Evolutionary conservation across 2,888 invertebrate genomes (phyloP).

Genomic region (Pseudeuparius sepicola): DNA sequence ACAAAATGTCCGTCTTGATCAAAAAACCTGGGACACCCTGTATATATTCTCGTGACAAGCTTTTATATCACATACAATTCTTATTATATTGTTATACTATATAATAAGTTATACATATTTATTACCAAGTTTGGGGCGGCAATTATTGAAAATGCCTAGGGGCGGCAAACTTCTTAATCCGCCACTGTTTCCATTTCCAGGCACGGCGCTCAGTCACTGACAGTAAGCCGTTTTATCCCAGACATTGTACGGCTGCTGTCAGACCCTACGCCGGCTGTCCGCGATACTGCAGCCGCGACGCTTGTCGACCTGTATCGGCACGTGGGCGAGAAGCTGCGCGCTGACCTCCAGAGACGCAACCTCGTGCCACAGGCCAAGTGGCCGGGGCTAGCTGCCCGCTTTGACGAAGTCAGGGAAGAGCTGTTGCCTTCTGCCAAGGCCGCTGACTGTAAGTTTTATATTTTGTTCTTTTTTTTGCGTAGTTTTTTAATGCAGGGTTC

Average conservation of each 20-base stretch:
- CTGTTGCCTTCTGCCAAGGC: conserved; percentile 60
- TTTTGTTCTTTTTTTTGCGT: conserved; percentile 10
- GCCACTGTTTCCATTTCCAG: conserved; percentile 47
- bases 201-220: conserved; percentile 76
- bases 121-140: too few species aligned
- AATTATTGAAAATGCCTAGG: too few species aligned
- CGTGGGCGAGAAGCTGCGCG: conserved; percentile 78
- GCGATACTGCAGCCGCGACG: conserved; percentile 79
- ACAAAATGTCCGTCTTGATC: too few species aligned
- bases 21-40: too few species aligned
- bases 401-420: conserved; percentile 72
- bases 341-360: conserved; percentile 73
- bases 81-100: too few species aligned
- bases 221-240: conserved; percentile 72
- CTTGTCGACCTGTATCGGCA: conserved; percentile 86
- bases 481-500: too few species aligned
- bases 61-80: too few species aligned
- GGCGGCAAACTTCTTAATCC: too few species aligned
- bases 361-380: conserved; percentile 65
- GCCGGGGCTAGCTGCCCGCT: conserved; percentile 63
- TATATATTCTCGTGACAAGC: too few species aligned
- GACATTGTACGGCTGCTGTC: conserved; percentile 72
- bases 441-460: conserved; percentile 32
- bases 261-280: conserved; percentile 77
- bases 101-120: too few species aligned